Conservation (phyloP, 2,888 invertebrate genomes). For the Microchrysa polita region DNA sequence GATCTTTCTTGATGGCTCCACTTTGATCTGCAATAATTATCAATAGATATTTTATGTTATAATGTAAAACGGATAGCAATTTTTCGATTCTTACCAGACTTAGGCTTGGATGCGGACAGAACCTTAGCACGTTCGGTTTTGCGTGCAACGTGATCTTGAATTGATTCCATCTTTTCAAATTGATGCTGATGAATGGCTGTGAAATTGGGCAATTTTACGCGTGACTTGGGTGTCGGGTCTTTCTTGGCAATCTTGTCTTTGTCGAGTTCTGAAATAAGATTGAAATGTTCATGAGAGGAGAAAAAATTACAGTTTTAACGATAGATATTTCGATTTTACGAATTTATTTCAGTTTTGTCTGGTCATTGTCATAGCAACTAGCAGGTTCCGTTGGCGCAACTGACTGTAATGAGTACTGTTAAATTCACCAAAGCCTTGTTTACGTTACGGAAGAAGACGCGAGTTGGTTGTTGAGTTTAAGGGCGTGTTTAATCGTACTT, state of each 20-base stretch:
- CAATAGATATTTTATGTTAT: background rate
- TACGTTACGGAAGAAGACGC: too few species aligned
- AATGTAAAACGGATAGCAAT: background rate
- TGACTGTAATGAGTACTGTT: too few species aligned
- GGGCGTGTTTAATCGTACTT: too few species aligned
- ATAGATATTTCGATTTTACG: too few species aligned
- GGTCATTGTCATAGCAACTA: too few species aligned
- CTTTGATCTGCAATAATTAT: background rate
- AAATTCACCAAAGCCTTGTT: too few species aligned
- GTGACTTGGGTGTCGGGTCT: slow-evolving; percentile 54
- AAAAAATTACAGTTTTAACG: too few species aligned
- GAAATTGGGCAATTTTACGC: slow-evolving; percentile 75
- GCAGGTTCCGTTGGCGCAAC: too few species aligned
- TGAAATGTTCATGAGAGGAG: too few species aligned
- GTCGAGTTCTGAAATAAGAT: too few species aligned
- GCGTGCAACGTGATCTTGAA: slow-evolving; percentile 69
- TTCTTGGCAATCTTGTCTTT: background rate
- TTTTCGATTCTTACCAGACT: slow-evolving; percentile 23
- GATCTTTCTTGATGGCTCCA: background rate
- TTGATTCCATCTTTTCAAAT: slow-evolving; percentile 75
- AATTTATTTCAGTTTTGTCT: too few species aligned
- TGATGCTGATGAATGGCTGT: slow-evolving; percentile 73
- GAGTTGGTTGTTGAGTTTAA: too few species aligned
- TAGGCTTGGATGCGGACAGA: slow-evolving; percentile 55
- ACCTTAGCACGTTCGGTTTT: slow-evolving; percentile 62